These are phyloP conservation scores for Euphydryas editha DNA, from an alignment of 2,888 invertebrate species.

Conservation along the genomic window DNA sequence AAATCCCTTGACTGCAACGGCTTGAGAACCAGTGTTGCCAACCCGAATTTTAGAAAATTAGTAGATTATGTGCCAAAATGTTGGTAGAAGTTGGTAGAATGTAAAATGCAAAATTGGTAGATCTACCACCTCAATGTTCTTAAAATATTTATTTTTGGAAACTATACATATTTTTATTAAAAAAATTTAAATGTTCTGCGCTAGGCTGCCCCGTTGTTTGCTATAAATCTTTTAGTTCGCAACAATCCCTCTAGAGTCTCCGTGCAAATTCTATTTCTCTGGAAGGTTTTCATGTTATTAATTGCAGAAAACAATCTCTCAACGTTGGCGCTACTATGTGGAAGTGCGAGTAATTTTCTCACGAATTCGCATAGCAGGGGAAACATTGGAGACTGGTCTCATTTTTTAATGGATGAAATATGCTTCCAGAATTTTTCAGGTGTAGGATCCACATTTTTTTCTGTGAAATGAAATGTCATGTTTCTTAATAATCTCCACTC, in stretches of 20 bases:
- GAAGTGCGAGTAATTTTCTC: slow-evolving; percentile 36
- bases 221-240: slow-evolving; percentile 34
- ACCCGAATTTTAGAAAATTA: too few species aligned
- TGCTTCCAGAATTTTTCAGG: slow-evolving; percentile 40
- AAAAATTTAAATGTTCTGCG: slow-evolving; percentile 33
- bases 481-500: slow-evolving; percentile 30
- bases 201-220: slow-evolving; percentile 36
- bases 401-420: slow-evolving; percentile 40
- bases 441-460: slow-evolving; percentile 17
- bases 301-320: slow-evolving; percentile 41
- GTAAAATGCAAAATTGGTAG: too few species aligned
- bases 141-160: slow-evolving; percentile 23
- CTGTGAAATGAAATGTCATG: slow-evolving; percentile 28
- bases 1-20: too few species aligned
- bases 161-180: slow-evolving; percentile 41
- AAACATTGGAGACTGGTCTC: slow-evolving; percentile 42
- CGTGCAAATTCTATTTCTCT: slow-evolving; percentile 36
- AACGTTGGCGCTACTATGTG: slow-evolving; percentile 41
- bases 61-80: too few species aligned
- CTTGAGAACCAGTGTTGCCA: too few species aligned
- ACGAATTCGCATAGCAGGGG: slow-evolving; percentile 39
- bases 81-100: too few species aligned
- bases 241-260: slow-evolving; percentile 36
- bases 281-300: slow-evolving; percentile 39
- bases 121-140: too few species aligned